Evolutionary conservation across 2,113 vertebrate species (phyloP), one percentile per base, ranked within the genome.

Genomic region (Prinia subflava): DNA sequence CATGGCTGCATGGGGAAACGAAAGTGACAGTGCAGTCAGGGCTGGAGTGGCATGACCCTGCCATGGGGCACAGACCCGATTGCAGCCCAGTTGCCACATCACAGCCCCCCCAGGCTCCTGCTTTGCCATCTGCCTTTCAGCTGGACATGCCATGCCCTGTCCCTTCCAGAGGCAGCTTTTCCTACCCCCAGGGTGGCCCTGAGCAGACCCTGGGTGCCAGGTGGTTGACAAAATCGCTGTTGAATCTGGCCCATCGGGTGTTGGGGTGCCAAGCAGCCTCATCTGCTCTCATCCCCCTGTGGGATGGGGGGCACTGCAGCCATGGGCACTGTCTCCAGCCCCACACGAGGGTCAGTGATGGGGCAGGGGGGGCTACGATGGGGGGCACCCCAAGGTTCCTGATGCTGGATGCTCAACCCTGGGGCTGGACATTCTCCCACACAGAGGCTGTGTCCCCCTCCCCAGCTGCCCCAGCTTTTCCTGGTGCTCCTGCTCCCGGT

Each of bases 11-110:
- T 1, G 31, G 65, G 83, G 71, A 94, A 92, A 82, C 27, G 87
- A 87, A 95, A 95, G 92, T 83, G 55, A 46, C 11, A 31, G 15
- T 3, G 39, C 74, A 53, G 12, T 24, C 55, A 62, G 28, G 39
- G 39, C 21, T 9, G 30, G 22, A 47, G 8, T 25, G 27, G n/a
- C 69, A 46, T 0, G 0, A 52, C 35, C 30, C 56, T 30, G 37
- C 31, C 47, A 0, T 8, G 60, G 24, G 46, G 27, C 52, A 79
- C 62, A 30, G 53, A 13, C 33, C 2, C 7, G 46, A 25, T 37
- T 9, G 15, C 44, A 5, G 2, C n/a, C 14, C 0, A 0, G 19
- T 0, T 46, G 47, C 28, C 6, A 3, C 2, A 18, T 27, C 21
- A 4, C 62, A 18, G 23, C 42, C 3, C 35, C 20, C 0, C 8